phyloP scores from a whole-genome alignment of 2,113 vertebrate genomes.

The Hepsetus odoe region DNA sequence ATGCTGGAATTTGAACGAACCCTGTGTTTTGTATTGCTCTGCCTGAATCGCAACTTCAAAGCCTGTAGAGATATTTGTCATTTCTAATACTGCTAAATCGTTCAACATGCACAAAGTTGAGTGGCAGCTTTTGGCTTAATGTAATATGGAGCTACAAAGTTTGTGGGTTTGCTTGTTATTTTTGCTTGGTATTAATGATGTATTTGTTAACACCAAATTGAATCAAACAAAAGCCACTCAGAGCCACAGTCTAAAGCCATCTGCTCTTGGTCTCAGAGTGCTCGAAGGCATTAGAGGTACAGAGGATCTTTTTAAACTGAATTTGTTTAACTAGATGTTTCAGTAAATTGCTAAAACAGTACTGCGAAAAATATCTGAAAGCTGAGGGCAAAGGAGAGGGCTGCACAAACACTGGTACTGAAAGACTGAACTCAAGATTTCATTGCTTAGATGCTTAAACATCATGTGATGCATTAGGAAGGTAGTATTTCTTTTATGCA shows the following conservation, averaged over 20 bases:
- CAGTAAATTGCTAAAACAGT: constrained; percentile 9
- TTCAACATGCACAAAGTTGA: not conserved
- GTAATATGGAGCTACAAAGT: not conserved
- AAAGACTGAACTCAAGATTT: not conserved
- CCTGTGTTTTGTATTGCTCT: not conserved
- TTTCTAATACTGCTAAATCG: not conserved
- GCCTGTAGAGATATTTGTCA: constrained; percentile 1
- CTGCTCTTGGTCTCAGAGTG: not conserved
- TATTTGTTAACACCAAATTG: not conserved
- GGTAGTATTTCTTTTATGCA: no score
- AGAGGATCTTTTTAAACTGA: constrained; percentile 2
- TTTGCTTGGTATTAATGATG: not conserved
- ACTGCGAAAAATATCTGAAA: not conserved
- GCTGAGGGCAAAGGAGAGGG: no score
- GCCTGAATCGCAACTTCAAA: not conserved
- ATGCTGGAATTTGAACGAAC: not conserved
- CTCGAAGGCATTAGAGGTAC: constrained; percentile 14
- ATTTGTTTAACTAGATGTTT: constrained; percentile 29
- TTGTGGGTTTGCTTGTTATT: not conserved
- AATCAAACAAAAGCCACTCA: not conserved
- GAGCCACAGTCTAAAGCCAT: not conserved
- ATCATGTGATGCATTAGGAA: not conserved
- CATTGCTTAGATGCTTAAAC: not conserved
- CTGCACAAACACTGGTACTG: no score
- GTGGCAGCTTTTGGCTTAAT: not conserved